Evolutionary conservation across 1,140 invertebrate genomes (phyloP).

Genomic region (Triops longicaudatus): DNA sequence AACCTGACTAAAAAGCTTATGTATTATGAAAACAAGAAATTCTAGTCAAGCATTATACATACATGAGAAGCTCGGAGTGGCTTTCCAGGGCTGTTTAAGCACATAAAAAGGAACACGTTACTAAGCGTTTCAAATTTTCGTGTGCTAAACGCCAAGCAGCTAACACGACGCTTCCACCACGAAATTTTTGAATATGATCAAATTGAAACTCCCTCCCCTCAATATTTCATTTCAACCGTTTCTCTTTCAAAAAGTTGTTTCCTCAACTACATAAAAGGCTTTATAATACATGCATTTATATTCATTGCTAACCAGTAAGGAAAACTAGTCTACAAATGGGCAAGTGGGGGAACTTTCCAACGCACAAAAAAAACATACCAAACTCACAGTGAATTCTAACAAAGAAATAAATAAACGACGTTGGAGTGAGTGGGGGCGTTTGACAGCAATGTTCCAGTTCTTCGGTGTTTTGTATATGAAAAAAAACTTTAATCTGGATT

Average conservation of each 20-base stretch:
- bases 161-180: not conserved
- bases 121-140: constrained; percentile 2
- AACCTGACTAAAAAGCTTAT: not conserved
- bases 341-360: not conserved
- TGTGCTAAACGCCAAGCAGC: not conserved
- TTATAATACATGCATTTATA: not conserved
- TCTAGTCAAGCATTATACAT: not conserved
- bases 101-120: not conserved
- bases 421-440: not conserved
- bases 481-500: not conserved
- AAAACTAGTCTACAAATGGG: not conserved
- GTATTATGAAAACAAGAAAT: not conserved
- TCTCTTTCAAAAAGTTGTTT: too few species aligned
- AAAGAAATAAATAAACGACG: constrained; percentile 3
- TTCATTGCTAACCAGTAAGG: not conserved
- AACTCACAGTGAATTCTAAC: not conserved
- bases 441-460: not conserved
- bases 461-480: not conserved
- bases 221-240: too few species aligned
- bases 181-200: too few species aligned
- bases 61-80: not conserved
- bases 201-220: too few species aligned
- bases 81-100: not conserved
- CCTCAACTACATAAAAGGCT: not conserved
- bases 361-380: not conserved